Percentiles rank a stretch among this genome's conserved stretches.
Conservation (phyloP, 2,113 vertebrate genomes). For the Apteryx owenii region DNA sequence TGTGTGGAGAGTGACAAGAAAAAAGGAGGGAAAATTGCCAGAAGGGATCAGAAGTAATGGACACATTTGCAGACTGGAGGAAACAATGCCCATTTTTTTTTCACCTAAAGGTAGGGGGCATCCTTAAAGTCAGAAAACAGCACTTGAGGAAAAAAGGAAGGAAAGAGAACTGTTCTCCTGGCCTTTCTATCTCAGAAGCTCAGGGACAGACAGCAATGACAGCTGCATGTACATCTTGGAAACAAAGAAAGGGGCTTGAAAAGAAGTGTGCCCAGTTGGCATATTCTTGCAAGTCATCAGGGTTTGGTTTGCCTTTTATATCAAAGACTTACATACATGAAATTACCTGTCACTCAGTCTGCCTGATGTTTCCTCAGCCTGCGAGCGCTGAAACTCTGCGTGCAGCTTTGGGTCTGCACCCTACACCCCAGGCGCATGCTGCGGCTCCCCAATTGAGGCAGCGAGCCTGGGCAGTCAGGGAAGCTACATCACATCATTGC, state of each 20-base stretch:
- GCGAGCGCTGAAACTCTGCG: not conserved
- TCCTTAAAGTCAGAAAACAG: not conserved
- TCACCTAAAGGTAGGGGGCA: not conserved
- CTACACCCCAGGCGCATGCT: accelerated
- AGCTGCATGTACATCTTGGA: not conserved
- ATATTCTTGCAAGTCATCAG: not conserved
- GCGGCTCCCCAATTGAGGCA: not conserved
- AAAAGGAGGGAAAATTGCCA: not conserved
- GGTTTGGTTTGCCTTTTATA: not conserved
- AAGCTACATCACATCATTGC: not conserved
- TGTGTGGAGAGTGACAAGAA: not conserved
- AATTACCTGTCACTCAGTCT: not conserved
- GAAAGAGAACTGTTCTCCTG: not conserved
- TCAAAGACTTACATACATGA: not conserved
- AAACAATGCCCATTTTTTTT: not conserved
- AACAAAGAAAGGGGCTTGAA: not conserved
- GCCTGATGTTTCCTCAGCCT: not conserved
- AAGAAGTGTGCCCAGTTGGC: too few relatives aligned
- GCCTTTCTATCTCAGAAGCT: not conserved
- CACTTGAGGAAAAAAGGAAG: not conserved
- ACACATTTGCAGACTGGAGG: accelerated
- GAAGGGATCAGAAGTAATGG: not conserved
- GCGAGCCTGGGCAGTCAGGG: not conserved
- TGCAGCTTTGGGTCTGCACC: not conserved
- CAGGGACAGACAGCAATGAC: not conserved